Evolutionary conservation across 2,888 invertebrate genomes (phyloP).

Genomic region (Scaeva pyrastri): DNA sequence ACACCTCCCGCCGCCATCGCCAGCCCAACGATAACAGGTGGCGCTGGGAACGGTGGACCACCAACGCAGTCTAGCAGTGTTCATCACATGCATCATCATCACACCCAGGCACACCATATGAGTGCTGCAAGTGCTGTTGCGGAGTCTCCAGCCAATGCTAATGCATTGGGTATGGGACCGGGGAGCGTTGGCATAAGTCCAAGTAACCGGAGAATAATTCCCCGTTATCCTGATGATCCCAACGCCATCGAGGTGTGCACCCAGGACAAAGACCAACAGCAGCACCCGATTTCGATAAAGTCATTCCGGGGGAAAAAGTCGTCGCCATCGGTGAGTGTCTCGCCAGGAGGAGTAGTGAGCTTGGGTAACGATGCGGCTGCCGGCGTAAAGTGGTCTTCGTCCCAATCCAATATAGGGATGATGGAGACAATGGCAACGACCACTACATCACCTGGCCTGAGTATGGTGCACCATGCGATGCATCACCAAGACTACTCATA

Average conservation of each 20-base stretch:
- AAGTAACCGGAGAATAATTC: conserved; percentile 79
- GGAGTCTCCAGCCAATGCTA: conserved; percentile 73
- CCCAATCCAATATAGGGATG: conserved; percentile 68
- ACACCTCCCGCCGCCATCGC: conserved; percentile 63
- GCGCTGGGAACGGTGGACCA: conserved; percentile 48
- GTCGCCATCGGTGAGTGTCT: conserved; percentile 62
- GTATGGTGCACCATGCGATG: conserved; percentile 71
- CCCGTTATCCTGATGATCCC: conserved; percentile 81
- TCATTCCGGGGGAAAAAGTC: conserved; percentile 73
- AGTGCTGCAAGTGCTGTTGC: conserved; percentile 35
- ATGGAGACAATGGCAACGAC: conserved; percentile 69
- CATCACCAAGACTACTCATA: conserved; percentile 89
- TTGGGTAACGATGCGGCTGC: conserved; percentile 53
- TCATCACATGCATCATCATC: conserved; percentile 70
- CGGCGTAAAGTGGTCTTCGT: conserved; percentile 66
- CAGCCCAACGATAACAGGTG: conserved; percentile 66
- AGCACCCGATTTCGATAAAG: conserved; percentile 74
- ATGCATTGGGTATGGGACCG: conserved; percentile 48
- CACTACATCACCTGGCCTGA: conserved; percentile 58
- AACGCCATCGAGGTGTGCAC: conserved; percentile 83
- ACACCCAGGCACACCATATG: conserved; percentile 68
- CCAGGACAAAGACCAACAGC: conserved; percentile 80
- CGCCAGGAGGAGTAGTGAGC: conserved; percentile 67
- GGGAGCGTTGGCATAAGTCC: conserved; percentile 77
- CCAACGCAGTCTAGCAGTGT: conserved; percentile 30